Base-by-base conservation (phyloP, 2,888 invertebrate species). In the Microctonus hyperodae region DNA sequence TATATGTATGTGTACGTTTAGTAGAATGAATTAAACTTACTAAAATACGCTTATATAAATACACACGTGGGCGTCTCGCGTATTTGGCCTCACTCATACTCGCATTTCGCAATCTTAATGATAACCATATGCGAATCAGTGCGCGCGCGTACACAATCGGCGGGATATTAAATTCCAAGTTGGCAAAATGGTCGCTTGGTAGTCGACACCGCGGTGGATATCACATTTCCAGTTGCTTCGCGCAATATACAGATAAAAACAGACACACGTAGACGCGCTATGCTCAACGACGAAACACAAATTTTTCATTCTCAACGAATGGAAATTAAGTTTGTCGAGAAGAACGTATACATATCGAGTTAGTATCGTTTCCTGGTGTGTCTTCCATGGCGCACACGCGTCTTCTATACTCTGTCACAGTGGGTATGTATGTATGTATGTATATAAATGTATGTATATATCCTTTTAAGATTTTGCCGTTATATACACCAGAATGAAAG, bases 141-240 rank as follows among this genome's bases (percentile, higher is more conserved):
- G 16, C 16, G 16, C 16, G 44, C 44, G 16, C 44, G 16, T n/a
- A 37, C 28, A 44, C 55, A 63, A 69, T 64, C 62, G 40, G 64
- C 64, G 66, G 69, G 71, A 72, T 72, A 73, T 72, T 71, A 73
- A 72, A 69, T 73, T 73, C 71, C 73, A 65, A 58, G 67, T 64
- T 65, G 66, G 68, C 65, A 64, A 67, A 63, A 69, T 64, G 67
- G 62, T 71, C 69, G 69, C 70, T 70, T 70, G 72, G 70, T 72
- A 71, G 72, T 73, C 70, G 66, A 51, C 69, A 55, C 57, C 61
- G 58, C 70, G 67, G 65, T 68, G 69, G 69, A 70, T 74, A 74
- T 74, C 73, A 69, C 68, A 67, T 74, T 74, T 72, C 44, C 74
- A 72, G 72, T 69, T 70, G 62, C 59, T 65, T 67, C 67, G 56